Percentiles rank a stretch among this genome's conserved stretches.
These are phyloP conservation scores for Heterodera carotae DNA, from an alignment of 1,140 invertebrate genomes.

Conservation along the genomic window DNA sequence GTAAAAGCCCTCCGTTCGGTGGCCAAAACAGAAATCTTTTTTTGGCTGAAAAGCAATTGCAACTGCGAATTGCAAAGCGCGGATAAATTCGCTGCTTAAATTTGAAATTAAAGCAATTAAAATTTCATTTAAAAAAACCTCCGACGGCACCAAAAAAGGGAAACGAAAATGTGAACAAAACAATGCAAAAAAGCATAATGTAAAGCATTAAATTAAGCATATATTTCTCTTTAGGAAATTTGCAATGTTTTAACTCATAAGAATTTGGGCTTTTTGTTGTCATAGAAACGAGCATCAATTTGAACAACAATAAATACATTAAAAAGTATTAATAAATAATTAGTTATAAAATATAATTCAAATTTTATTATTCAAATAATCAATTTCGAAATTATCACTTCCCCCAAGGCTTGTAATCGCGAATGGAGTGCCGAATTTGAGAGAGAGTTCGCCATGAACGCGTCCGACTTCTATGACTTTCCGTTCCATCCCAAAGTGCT, in stretches of 20 bases:
- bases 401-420: constrained; percentile 54
- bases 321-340: neutral
- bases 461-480: constrained; percentile 63
- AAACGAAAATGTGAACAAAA: neutral
- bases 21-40: neutral
- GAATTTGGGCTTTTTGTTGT: constrained; percentile 6
- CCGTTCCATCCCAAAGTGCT: constrained; percentile 62
- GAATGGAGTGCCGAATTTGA: constrained; percentile 59
- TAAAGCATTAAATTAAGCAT: no score
- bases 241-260: neutral
- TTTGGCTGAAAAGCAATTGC: neutral
- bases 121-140: neutral
- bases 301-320: no score
- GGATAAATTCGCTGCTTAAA: neutral
- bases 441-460: constrained; percentile 49
- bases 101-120: neutral
- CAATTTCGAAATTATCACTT: no score
- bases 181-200: neutral
- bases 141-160: neutral
- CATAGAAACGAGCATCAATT: neutral
- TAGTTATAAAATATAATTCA: no score
- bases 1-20: neutral
- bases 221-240: no score
- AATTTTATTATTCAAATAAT: no score
- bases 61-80: neutral